A percentile compares a stretch with the other conserved stretches of the same genome.
Evolutionary conservation across 2,113 vertebrate species (phyloP).

Genomic region (Clarias macrocephalus): DNA sequence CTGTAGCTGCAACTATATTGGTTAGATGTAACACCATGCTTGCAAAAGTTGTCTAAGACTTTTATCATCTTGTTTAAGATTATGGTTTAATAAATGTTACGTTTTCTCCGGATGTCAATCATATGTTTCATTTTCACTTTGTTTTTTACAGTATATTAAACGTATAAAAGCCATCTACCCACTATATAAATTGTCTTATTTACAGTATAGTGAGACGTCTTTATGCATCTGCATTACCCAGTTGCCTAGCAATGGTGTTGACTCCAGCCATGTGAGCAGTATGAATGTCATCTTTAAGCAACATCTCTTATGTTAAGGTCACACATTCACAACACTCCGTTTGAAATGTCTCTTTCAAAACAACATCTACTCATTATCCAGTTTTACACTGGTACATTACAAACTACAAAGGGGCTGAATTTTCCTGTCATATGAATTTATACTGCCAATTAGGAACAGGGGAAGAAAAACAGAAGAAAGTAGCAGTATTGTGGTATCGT

Average conservation of each 20-base stretch:
- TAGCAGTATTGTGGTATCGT: too few relatives aligned
- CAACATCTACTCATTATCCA: neutral
- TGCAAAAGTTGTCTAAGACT: neutral
- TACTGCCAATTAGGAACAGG: too few relatives aligned
- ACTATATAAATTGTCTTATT: neutral
- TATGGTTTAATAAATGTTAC: neutral
- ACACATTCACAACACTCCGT: neutral
- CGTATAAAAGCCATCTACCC: neutral
- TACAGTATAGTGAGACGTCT: neutral
- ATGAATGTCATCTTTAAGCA: neutral
- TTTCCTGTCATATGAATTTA: too few relatives aligned
- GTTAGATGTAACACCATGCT: neutral
- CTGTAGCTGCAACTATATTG: neutral
- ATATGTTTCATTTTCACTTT: neutral
- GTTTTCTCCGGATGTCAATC: neutral
- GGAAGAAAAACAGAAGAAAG: too few relatives aligned
- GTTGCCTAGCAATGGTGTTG: neutral
- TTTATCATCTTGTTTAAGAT: neutral
- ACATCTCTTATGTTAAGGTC: neutral
- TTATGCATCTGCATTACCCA: neutral
- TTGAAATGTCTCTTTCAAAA: neutral
- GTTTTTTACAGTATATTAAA: too few relatives aligned
- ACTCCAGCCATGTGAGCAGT: neutral
- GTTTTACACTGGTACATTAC: neutral
- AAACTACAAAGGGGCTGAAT: too few relatives aligned